A percentile compares a stretch with the other conserved stretches of the same genome.
phyloP scores from a whole-genome alignment of 2,888 invertebrate species.

The Phyllotreta cruciferae region DNA sequence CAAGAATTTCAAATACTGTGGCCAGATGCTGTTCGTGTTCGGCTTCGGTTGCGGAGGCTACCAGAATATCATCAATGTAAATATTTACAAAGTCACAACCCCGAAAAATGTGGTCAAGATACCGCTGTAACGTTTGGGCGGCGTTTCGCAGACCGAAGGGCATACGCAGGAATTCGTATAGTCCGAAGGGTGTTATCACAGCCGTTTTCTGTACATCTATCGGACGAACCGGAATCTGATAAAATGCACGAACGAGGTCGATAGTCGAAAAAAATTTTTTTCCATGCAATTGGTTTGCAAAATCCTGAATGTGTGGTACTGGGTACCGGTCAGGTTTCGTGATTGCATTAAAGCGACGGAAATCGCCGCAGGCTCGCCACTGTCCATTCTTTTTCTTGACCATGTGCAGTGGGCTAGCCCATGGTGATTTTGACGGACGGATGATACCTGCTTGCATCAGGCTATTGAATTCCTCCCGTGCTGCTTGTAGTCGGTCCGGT shows the following conservation, averaged over 20 bases:
- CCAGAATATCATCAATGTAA: conserved; percentile 5
- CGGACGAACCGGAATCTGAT: not conserved
- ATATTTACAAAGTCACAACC: conserved; percentile 20
- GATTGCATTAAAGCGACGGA: conserved; percentile 1
- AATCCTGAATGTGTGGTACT: too few relatives aligned
- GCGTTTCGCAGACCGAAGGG: conserved; percentile 28
- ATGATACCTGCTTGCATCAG: conserved; percentile 4
- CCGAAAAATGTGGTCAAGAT: conserved; percentile 25
- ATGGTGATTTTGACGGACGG: not conserved
- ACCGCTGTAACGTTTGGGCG: conserved; percentile 29
- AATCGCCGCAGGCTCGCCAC: conserved; percentile 17
- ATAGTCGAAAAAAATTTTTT: too few relatives aligned
- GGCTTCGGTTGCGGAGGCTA: not conserved
- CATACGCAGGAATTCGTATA: conserved; percentile 29
- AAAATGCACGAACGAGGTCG: too few relatives aligned
- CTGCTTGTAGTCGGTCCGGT: conserved; percentile 20
- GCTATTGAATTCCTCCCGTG: conserved; percentile 20
- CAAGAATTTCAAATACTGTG: conserved; percentile 9
- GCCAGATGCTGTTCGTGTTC: conserved; percentile 21
- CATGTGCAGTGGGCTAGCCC: not conserved
- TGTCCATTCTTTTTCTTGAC: conserved; percentile 1
- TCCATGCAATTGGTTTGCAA: too few relatives aligned
- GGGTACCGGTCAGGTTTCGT: too few relatives aligned
- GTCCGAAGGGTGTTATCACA: conserved; percentile 25
- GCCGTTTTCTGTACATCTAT: conserved; percentile 22